A percentile compares a stretch with the other conserved stretches of the same genome.
phyloP scores from a whole-genome alignment of 2,113 vertebrate species.

The Podarcis cretensis region DNA sequence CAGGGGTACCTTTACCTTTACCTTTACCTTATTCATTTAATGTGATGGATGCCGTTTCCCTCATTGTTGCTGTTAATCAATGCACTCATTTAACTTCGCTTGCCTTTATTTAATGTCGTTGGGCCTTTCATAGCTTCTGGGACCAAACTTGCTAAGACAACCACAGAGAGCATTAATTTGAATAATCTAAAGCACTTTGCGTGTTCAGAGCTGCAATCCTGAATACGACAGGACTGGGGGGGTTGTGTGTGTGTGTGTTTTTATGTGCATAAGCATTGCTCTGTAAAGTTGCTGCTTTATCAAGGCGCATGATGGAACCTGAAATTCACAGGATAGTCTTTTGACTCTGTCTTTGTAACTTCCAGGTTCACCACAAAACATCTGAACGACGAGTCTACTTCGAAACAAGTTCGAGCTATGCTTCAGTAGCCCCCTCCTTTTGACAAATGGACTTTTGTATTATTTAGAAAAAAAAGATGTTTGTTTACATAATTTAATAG shows the following conservation, averaged over 20 bases:
- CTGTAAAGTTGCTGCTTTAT: background rate
- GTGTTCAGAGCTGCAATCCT: background rate
- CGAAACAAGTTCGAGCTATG: constrained; percentile 97
- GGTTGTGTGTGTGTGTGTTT: no score
- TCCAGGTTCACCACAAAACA: constrained; percentile 98
- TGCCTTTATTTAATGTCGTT: background rate
- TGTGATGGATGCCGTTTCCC: no score
- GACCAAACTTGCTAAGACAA: background rate
- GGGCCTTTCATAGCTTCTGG: background rate
- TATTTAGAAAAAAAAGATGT: constrained; percentile 97
- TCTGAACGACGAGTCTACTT: constrained; percentile 98
- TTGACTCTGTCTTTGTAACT: constrained; percentile 45
- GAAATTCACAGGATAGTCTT: constrained; percentile 1
- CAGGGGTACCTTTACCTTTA: no score
- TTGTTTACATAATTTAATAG: constrained; percentile 99
- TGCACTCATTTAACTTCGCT: no score
- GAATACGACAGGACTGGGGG: no score
- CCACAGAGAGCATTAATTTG: background rate
- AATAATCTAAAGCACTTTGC: background rate
- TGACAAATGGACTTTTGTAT: constrained; percentile 87
- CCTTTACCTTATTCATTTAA: background rate
- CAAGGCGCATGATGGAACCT: background rate
- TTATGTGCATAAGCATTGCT: background rate
- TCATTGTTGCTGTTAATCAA: background rate
- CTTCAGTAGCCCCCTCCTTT: constrained; percentile 86